Conservation (phyloP, 2,888 invertebrate genomes). For the Lasioglossum oenotherae region DNA sequence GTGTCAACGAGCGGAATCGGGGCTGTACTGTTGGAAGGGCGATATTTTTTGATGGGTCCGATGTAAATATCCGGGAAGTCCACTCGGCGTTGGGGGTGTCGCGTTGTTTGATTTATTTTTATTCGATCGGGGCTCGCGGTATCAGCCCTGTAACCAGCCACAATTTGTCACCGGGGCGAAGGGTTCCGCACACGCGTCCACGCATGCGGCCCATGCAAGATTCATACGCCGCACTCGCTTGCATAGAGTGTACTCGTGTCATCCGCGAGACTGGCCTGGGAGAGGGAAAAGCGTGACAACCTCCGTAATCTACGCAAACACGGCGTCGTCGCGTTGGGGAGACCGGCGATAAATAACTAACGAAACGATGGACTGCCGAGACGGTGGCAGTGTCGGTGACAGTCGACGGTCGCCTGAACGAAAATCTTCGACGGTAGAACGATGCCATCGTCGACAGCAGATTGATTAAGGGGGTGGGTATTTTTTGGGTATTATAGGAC, state of each 20-base stretch:
- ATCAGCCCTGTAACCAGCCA: conserved; percentile 27
- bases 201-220: conserved; percentile 48
- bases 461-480: not conserved
- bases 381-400: not conserved
- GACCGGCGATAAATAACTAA: conserved; percentile 39
- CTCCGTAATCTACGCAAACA: conserved; percentile 41
- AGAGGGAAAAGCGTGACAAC: not conserved
- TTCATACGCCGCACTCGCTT: conserved; percentile 37
- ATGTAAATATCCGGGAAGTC: not conserved
- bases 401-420: not conserved
- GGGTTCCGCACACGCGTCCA: conserved; percentile 33
- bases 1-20: not conserved
- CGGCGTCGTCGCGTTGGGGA: conserved; percentile 25
- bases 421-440: not conserved
- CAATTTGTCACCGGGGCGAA: conserved; percentile 49
- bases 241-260: conserved; percentile 37
- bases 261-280: conserved; percentile 27
- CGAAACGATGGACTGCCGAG: not conserved
- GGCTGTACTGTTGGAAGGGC: not conserved
- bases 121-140: conserved; percentile 8
- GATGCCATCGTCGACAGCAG: not conserved
- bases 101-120: conserved; percentile 43
- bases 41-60: conserved; percentile 1
- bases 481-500: not conserved
- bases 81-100: not conserved